A percentile compares a stretch with the other conserved stretches of the same genome.
These are phyloP conservation scores for Neodiprion lecontei DNA, from an alignment of 1,140 invertebrate genomes.

Conservation along the genomic window DNA sequence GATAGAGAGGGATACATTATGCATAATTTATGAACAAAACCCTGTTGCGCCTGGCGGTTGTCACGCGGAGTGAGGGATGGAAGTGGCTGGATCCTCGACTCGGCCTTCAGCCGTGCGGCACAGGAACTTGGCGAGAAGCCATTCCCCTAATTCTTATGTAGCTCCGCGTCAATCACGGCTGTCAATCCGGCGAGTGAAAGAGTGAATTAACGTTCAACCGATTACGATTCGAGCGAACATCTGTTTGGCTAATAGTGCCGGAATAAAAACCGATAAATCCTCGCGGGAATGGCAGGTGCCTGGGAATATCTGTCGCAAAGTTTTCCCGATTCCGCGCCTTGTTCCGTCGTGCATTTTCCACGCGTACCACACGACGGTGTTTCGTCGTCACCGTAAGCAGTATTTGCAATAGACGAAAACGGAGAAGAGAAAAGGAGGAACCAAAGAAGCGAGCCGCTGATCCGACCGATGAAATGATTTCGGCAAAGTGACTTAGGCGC, in stretches of 20 bases:
- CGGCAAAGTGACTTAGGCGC: conserved; percentile 16
- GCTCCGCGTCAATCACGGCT: not conserved
- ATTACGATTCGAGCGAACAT: conserved; percentile 2
- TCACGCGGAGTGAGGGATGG: not conserved
- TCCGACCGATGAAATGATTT: conserved; percentile 16
- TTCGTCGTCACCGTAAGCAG: not conserved
- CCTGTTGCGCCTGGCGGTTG: not conserved
- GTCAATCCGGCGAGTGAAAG: not conserved
- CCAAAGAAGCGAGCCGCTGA: not conserved
- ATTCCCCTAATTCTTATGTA: conserved; percentile 3
- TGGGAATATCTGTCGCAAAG: not conserved
- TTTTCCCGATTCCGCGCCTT: not conserved
- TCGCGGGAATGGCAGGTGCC: not conserved
- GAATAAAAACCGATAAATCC: not conserved
- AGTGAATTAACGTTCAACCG: too few relatives aligned
- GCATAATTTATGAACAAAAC: conserved; percentile 5
- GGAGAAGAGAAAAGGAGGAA: not conserved
- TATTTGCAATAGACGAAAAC: not conserved
- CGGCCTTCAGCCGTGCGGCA: not conserved
- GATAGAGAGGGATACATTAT: not conserved
- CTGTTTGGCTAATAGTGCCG: not conserved
- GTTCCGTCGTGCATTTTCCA: not conserved
- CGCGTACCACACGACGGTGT: too few relatives aligned
- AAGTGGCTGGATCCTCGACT: not conserved
- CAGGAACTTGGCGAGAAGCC: not conserved